Evolutionary conservation across 2,888 invertebrate genomes (phyloP).

Genomic region (Metopia argyrocephala): DNA sequence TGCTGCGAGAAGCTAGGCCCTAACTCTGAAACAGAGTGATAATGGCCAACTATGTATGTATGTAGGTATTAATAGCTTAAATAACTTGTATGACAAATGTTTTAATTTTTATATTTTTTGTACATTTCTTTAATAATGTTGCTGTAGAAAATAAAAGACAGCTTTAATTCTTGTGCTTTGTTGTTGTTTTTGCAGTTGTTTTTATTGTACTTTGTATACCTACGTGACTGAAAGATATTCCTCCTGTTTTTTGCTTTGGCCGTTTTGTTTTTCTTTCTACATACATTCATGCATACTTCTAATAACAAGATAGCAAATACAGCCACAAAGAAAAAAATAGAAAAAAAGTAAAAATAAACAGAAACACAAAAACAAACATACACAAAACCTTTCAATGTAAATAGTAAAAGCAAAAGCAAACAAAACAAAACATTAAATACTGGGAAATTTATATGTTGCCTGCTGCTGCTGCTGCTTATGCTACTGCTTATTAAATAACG

Average conservation of each 20-base stretch:
- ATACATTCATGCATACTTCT: conserved; percentile 32
- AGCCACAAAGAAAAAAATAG: conserved; percentile 12
- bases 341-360: not conserved
- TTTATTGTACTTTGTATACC: conserved; percentile 7
- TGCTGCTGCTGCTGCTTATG: not conserved
- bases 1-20: no score
- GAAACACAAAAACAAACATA: conserved; percentile 2
- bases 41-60: not conserved
- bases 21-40: no score
- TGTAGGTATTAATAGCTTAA: not conserved
- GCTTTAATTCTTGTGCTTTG: not conserved
- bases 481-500: not conserved
- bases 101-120: conserved; percentile 19
- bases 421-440: conserved; percentile 50
- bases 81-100: conserved; percentile 21
- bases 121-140: conserved; percentile 22
- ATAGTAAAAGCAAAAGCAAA: conserved; percentile 40
- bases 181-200: conserved; percentile 25
- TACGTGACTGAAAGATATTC: conserved; percentile 43
- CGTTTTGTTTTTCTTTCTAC: not conserved
- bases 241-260: not conserved
- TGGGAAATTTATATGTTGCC: conserved; percentile 40
- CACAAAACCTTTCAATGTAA: conserved; percentile 42
- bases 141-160: not conserved
- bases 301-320: conserved; percentile 29